Percentiles rank a stretch among this genome's conserved stretches.
phyloP scores from a whole-genome alignment of 2,797 vertebrate species.

The Serranus cabrilla region DNA sequence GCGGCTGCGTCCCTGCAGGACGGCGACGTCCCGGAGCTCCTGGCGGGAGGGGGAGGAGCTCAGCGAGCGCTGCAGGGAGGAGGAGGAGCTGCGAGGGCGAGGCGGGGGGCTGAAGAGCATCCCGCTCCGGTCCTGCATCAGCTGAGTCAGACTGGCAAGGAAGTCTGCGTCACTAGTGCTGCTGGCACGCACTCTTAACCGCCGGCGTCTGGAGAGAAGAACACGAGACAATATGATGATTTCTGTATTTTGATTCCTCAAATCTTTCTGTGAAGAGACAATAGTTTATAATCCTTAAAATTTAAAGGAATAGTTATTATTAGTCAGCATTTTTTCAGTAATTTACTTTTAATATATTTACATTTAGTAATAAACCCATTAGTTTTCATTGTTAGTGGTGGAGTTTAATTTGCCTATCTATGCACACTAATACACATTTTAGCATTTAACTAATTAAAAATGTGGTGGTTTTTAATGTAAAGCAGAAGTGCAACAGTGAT shows the following conservation, averaged over 20 bases:
- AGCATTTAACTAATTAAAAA: too few species aligned
- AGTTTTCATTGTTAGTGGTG: not conserved
- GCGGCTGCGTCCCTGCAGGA: constrained; percentile 89
- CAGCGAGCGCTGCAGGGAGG: constrained; percentile 94
- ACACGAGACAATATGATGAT: not conserved
- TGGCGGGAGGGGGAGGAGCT: constrained; percentile 95
- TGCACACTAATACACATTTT: too few species aligned
- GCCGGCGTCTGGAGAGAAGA: constrained; percentile 86
- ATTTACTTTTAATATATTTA: too few species aligned
- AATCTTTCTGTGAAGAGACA: not conserved
- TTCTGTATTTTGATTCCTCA: not conserved
- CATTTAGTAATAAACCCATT: too few species aligned
- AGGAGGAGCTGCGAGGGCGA: constrained; percentile 91
- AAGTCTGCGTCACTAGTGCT: constrained; percentile 97
- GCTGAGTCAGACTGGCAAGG: constrained; percentile 95
- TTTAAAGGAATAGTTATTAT: too few species aligned
- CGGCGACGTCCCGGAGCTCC: constrained; percentile 87
- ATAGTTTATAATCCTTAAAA: not conserved
- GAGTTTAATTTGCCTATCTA: too few species aligned
- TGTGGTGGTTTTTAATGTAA: too few species aligned
- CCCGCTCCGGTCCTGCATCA: constrained; percentile 92
- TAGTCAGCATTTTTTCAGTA: too few species aligned
- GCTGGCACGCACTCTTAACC: constrained; percentile 94
- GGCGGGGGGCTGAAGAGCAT: constrained; percentile 92
- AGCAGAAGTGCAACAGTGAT: too few species aligned